phyloP scores from a whole-genome alignment of 2,888 invertebrate species.

The Syritta pipiens region DNA sequence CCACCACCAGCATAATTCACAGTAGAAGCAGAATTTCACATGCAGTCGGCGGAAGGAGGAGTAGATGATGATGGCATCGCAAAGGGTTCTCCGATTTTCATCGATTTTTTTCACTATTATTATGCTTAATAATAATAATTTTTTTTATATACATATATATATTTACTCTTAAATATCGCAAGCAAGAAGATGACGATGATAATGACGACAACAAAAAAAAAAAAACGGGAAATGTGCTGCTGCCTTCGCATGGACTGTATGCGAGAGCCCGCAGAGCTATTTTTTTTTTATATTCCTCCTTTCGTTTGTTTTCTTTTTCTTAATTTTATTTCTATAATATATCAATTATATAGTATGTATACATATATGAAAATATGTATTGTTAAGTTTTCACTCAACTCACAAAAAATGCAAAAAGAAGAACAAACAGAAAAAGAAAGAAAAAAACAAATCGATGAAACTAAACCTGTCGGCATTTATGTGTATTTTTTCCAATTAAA shows the following conservation, averaged over 20 bases:
- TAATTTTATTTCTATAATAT: constrained; percentile 39
- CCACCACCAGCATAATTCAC: constrained; percentile 70
- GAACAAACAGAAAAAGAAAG: not conserved
- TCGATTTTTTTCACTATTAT: constrained; percentile 35
- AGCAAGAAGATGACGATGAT: constrained; percentile 3
- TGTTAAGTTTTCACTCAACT: constrained; percentile 26
- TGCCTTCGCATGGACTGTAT: constrained; percentile 6
- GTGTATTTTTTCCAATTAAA: constrained; percentile 10
- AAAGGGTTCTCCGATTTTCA: constrained; percentile 29
- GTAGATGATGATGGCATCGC: constrained; percentile 5
- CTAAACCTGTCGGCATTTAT: constrained; percentile 34
- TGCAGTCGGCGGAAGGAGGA: constrained; percentile 21
- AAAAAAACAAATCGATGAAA: constrained; percentile 15
- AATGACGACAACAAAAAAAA: not conserved
- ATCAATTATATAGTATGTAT: constrained; percentile 18
- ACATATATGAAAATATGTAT: constrained; percentile 11
- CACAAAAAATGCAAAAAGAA: constrained; percentile 13
- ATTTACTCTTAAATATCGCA: constrained; percentile 15
- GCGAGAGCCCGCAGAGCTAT: not conserved
- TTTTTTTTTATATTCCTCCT: not conserved
- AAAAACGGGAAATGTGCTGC: constrained; percentile 6
- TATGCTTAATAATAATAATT: constrained; percentile 13
- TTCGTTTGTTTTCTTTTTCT: constrained; percentile 4
- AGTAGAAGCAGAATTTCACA: constrained; percentile 52
- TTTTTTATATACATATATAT: constrained; percentile 38